Conservation (phyloP, 2,888 invertebrate genomes). For the Malthinus flaveolus region DNA sequence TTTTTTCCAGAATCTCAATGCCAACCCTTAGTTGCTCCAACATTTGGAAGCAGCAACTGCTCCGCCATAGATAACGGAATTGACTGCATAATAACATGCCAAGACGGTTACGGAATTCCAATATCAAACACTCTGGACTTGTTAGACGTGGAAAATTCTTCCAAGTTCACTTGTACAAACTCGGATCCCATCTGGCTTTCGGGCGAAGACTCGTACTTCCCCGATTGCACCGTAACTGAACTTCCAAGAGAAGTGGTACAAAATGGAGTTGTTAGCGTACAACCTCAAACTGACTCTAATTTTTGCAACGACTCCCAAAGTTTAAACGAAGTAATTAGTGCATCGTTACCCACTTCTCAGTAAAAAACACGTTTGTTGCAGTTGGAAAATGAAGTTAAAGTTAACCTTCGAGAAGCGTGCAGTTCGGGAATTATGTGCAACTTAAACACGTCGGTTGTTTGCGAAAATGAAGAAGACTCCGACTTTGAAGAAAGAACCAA, state of each 20-base stretch:
- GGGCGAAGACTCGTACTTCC: conserved; percentile 50
- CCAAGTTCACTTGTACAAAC: conserved; percentile 48
- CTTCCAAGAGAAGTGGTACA: conserved; percentile 57
- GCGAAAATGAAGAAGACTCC: conserved; percentile 33
- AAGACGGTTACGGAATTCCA: conserved; percentile 65
- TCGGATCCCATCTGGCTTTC: conserved; percentile 51
- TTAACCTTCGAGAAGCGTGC: conserved; percentile 17
- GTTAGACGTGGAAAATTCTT: conserved; percentile 33
- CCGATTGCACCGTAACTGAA: conserved; percentile 61
- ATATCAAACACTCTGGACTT: conserved; percentile 39
- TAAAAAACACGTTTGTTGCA: conserved; percentile 25
- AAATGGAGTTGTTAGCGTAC: conserved; percentile 55
- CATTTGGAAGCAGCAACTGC: conserved; percentile 48
- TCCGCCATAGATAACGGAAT: conserved; percentile 39
- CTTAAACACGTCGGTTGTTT: conserved; percentile 31
- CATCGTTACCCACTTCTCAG: background rate
- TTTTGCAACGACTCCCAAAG: conserved; percentile 55
- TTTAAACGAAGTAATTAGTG: conserved; percentile 48
- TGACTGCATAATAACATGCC: conserved; percentile 61
- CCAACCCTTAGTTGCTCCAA: conserved; percentile 45
- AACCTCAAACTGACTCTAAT: conserved; percentile 45
- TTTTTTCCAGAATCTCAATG: conserved; percentile 44
- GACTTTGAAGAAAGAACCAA: conserved; percentile 42
- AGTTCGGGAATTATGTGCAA: conserved; percentile 33
- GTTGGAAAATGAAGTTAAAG: conserved; percentile 45